These are phyloP conservation scores for Holotrichia oblita DNA, from an alignment of 1,140 invertebrate genomes.

Conservation along the genomic window DNA sequence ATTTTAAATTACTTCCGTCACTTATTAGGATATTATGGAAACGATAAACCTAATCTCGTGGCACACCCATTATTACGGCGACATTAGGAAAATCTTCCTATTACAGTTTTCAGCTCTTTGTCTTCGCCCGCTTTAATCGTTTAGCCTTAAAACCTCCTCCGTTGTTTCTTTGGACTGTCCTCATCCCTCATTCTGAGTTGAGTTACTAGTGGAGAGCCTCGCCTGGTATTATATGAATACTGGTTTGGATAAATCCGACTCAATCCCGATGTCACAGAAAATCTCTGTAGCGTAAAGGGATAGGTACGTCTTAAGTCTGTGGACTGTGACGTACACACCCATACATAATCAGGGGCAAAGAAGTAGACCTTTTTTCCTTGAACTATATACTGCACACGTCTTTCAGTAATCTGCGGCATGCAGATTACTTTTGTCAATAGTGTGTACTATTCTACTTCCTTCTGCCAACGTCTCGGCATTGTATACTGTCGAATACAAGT, in stretches of 20 bases:
- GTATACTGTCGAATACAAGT: too few species aligned
- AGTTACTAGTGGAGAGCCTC: background rate
- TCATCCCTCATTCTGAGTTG: background rate
- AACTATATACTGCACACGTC: constrained; percentile 15
- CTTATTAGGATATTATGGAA: too few species aligned
- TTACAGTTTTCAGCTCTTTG: background rate
- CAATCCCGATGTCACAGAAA: background rate
- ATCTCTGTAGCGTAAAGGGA: constrained; percentile 11
- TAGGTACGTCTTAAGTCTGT: background rate
- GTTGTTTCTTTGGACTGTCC: background rate
- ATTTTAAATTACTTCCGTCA: too few species aligned
- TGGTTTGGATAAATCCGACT: constrained; percentile 13
- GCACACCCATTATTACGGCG: background rate
- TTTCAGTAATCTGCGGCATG: constrained; percentile 3
- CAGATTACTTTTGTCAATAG: constrained; percentile 16
- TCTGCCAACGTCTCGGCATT: too few species aligned
- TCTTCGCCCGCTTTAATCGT: background rate
- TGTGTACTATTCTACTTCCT: constrained; percentile 7
- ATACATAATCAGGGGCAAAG: background rate
- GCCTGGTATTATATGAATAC: background rate
- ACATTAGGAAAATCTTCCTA: background rate
- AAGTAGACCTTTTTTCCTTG: background rate
- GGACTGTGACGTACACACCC: background rate
- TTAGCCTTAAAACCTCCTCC: background rate
- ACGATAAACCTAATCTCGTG: background rate